Base-by-base conservation (phyloP, 2,888 invertebrate genomes). In the Agrypnus murinus region DNA sequence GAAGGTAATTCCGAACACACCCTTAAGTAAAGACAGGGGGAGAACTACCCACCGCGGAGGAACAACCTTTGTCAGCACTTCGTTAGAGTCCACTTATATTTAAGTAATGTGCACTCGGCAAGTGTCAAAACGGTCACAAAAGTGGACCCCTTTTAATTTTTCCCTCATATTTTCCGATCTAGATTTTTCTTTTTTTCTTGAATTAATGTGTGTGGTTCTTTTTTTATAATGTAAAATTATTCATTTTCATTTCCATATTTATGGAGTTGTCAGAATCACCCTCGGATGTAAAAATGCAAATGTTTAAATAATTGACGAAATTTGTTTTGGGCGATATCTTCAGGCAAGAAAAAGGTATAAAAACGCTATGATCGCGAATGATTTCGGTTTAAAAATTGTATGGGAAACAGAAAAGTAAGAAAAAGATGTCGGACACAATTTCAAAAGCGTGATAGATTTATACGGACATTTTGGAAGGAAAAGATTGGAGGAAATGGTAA, bases 1-100 rank as follows among this genome's bases (percentile, higher is more conserved):
- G 57, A 36, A 45, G 67, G 65, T 71, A 71, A 71, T 71, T 63
- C 57, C 34, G 67, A 67, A 63, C 66, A 62, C 71, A 64, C 71
- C 71, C 71, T 70, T 71, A 71, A 71, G 71, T 67, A 71, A 71
- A 63, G 59, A 63, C 63, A 67, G 63, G 71, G 65, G 70, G 60
- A 65, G 53, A 65, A 70, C 60, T 66, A 45, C 59, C 59, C 45
- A 69, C 17, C 64, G 53, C 58, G 40, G 53, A 48, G 48, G 62
- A 53, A 65, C 62, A 58, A 71, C 66, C 66, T 71, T 64, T 67
- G 67, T 71, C 71, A 67, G 71, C 71, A 71, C 71, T 71, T 71
- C 57, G 57, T 63, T 66, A 65, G 50, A 53, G 63, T 55, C 58
- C 67, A 63, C 67, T 66, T 59, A 63, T 25, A 50, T 65, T 58